A percentile compares a stretch with the other conserved stretches of the same genome.
phyloP scores from a whole-genome alignment of 2,888 invertebrate genomes.

The Calameuta filiformis region DNA sequence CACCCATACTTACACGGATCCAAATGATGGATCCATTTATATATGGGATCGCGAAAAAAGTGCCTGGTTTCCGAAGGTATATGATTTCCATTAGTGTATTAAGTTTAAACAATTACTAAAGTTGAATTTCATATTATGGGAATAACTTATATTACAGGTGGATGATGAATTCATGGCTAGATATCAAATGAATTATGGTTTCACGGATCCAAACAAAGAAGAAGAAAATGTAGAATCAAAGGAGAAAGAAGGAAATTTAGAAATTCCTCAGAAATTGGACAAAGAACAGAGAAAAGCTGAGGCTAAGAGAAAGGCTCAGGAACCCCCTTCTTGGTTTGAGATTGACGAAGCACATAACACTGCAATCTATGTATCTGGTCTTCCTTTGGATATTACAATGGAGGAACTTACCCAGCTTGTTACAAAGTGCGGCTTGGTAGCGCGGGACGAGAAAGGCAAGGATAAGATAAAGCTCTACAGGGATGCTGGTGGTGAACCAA shows the following conservation, averaged over 20 bases:
- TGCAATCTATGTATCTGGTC: constrained; percentile 94
- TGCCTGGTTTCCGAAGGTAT: constrained; percentile 94
- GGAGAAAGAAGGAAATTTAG: constrained; percentile 57
- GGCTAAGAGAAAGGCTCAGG: constrained; percentile 67
- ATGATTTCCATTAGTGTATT: neutral
- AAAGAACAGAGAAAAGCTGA: constrained; percentile 55
- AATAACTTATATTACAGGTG: constrained; percentile 68
- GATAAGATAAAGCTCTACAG: constrained; percentile 93
- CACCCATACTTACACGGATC: constrained; percentile 83
- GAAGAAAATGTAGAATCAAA: constrained; percentile 44
- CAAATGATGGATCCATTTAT: constrained; percentile 85
- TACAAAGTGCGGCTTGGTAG: constrained; percentile 96
- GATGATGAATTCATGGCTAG: constrained; percentile 96
- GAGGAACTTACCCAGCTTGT: constrained; percentile 92
- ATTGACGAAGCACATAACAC: constrained; percentile 88
- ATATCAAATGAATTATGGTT: constrained; percentile 96
- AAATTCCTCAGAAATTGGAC: constrained; percentile 34
- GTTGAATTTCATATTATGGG: constrained; percentile 1
- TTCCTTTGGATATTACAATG: constrained; percentile 89
- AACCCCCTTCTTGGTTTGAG: constrained; percentile 89
- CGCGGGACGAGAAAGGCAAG: constrained; percentile 84
- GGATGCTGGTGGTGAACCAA: constrained; percentile 82
- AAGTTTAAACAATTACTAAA: neutral
- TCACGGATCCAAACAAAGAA: constrained; percentile 73
- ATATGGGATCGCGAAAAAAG: constrained; percentile 92